Evolutionary conservation across 2,888 invertebrate genomes (phyloP).

Genomic region (Eristalis tenax): DNA sequence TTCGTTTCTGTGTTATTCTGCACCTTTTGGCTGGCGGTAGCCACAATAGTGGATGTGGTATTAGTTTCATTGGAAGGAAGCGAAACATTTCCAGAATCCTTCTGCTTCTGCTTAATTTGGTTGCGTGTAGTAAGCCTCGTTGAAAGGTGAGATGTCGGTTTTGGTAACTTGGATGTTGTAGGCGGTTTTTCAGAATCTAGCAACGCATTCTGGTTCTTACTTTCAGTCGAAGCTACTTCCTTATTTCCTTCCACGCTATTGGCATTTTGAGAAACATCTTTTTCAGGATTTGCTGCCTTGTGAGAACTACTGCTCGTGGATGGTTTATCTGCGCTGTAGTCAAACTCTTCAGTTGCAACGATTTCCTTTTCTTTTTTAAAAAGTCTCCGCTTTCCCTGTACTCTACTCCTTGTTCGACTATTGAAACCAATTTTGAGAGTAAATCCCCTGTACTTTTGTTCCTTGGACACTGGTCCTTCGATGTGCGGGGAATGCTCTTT

Average conservation of each 20-base stretch:
- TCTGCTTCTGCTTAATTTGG: not conserved
- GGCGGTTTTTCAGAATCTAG: not conserved
- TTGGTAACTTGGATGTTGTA: not conserved
- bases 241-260: not conserved
- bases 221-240: not conserved
- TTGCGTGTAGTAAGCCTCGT: not conserved
- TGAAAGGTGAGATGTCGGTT: not conserved
- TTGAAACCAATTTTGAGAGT: constrained; percentile 48
- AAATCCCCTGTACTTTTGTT: constrained; percentile 14
- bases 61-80: not conserved
- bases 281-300: not conserved
- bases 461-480: not conserved
- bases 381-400: constrained; percentile 16
- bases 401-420: constrained; percentile 43
- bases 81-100: not conserved
- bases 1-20: not conserved
- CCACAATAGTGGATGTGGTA: not conserved
- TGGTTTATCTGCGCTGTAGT: not conserved
- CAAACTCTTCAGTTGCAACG: not conserved
- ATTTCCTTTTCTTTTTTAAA: constrained; percentile 27
- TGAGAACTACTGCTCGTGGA: not conserved
- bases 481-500: not conserved
- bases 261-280: not conserved
- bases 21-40: not conserved
- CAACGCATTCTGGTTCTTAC: not conserved